phyloP scores from a whole-genome alignment of 2,113 vertebrate species.

The Dipodomys stephensi region DNA sequence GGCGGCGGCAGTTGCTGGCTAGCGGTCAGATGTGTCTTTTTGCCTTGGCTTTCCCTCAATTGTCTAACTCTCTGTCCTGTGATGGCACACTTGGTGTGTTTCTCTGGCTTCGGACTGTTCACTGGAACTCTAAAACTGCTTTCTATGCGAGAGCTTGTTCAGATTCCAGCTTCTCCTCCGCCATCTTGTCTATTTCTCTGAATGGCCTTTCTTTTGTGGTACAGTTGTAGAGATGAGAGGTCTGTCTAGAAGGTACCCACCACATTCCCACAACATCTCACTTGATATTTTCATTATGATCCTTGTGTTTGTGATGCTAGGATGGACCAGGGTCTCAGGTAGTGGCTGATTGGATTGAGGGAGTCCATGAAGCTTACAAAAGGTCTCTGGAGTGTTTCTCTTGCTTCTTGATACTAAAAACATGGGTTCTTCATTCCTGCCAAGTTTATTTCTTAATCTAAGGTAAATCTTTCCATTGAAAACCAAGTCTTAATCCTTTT shows the following conservation, averaged over 20 bases:
- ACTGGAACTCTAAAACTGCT: too few species aligned
- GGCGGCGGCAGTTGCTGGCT: too few species aligned
- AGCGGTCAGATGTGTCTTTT: too few species aligned
- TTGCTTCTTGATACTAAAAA: slow-evolving; percentile 42
- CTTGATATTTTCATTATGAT: neutral
- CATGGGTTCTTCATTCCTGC: slow-evolving; percentile 52
- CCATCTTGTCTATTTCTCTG: too few species aligned
- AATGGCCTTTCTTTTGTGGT: neutral
- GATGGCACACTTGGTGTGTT: too few species aligned
- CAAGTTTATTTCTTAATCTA: slow-evolving; percentile 73
- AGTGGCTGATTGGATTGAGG: neutral
- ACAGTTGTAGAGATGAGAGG: neutral
- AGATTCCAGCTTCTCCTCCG: too few species aligned
- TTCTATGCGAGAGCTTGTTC: too few species aligned
- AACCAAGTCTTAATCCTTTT: slow-evolving; percentile 65
- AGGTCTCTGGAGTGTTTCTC: neutral
- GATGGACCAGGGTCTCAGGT: neutral
- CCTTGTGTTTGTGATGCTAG: neutral
- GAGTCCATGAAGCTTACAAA: neutral
- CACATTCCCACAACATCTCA: neutral
- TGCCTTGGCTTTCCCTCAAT: too few species aligned
- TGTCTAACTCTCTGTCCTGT: too few species aligned
- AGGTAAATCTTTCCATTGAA: slow-evolving; percentile 72
- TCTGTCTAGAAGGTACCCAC: neutral
- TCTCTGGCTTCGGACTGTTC: too few species aligned